These are phyloP conservation scores for Erebia aethiops DNA, from an alignment of 2,888 invertebrate species.

Conservation along the genomic window DNA sequence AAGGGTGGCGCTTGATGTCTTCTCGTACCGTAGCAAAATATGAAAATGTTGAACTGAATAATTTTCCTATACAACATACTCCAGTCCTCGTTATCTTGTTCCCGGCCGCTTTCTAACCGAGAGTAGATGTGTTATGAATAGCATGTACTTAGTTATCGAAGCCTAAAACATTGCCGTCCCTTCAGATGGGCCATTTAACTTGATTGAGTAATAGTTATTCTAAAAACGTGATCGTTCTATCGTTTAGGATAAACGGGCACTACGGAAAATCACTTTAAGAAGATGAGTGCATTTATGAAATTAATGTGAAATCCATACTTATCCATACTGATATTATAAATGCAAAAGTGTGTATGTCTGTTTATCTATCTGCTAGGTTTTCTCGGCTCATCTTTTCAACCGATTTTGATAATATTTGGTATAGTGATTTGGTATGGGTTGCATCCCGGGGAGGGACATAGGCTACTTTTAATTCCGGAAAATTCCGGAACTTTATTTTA, in stretches of 20 bases:
- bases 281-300: background rate
- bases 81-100: background rate
- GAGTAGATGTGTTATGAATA: constrained; percentile 5
- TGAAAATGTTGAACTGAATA: background rate
- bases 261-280: background rate
- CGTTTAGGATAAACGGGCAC: constrained; percentile 21
- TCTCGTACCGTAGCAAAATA: too few species aligned
- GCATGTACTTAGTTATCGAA: constrained; percentile 16
- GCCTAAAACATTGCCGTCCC: constrained; percentile 23
- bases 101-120: background rate
- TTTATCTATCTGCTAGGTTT: too few species aligned
- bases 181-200: constrained; percentile 31
- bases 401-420: too few species aligned
- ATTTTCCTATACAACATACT: background rate
- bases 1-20: too few species aligned
- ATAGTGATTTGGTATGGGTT: too few species aligned
- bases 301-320: too few species aligned
- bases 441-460: too few species aligned
- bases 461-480: too few species aligned
- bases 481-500: too few species aligned
- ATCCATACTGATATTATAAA: too few species aligned
- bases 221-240: constrained; percentile 26
- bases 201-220: constrained; percentile 37
- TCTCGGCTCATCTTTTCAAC: too few species aligned
- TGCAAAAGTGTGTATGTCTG: too few species aligned